phyloP scores from a whole-genome alignment of 1,140 invertebrate genomes.

The Holcopasites calliopsidis region DNA sequence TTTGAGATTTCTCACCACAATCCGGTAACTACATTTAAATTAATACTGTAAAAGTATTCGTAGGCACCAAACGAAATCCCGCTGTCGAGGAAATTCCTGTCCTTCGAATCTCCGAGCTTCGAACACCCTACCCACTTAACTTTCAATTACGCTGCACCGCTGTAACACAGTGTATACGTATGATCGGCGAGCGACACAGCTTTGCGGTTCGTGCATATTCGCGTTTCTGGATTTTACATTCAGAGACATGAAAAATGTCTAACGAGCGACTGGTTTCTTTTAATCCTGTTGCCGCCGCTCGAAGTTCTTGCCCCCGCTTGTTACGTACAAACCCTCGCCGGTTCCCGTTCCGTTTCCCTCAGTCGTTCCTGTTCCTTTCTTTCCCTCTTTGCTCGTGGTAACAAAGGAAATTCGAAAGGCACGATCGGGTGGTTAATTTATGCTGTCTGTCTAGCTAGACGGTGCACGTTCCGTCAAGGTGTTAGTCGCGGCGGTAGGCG shows the following conservation, averaged over 20 bases:
- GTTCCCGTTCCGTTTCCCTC: constrained; percentile 1
- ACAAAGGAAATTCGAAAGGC: constrained; percentile 48
- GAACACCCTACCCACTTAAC: not conserved
- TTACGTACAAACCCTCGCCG: constrained; percentile 6
- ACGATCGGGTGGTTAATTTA: constrained; percentile 58
- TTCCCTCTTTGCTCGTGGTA: not conserved
- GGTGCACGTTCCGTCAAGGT: constrained; percentile 57
- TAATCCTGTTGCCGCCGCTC: not conserved
- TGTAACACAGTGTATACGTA: not conserved
- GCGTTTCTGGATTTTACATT: constrained; percentile 2
- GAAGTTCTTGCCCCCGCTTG: not conserved
- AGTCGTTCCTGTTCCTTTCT: not conserved
- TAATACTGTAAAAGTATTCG: too few relatives aligned
- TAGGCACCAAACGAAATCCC: not conserved
- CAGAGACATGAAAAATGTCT: constrained; percentile 7
- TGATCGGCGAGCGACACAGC: not conserved
- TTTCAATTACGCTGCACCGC: not conserved
- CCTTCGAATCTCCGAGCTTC: not conserved
- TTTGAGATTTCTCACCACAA: too few relatives aligned
- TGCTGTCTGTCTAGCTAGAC: constrained; percentile 50
- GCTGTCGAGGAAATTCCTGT: not conserved
- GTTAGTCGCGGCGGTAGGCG: constrained; percentile 43
- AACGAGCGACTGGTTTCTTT: not conserved
- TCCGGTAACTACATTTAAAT: not conserved
- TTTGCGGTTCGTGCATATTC: not conserved